These are phyloP conservation scores for Drosophila affinis DNA, from an alignment of 2,888 invertebrate genomes.

Conservation along the genomic window DNA sequence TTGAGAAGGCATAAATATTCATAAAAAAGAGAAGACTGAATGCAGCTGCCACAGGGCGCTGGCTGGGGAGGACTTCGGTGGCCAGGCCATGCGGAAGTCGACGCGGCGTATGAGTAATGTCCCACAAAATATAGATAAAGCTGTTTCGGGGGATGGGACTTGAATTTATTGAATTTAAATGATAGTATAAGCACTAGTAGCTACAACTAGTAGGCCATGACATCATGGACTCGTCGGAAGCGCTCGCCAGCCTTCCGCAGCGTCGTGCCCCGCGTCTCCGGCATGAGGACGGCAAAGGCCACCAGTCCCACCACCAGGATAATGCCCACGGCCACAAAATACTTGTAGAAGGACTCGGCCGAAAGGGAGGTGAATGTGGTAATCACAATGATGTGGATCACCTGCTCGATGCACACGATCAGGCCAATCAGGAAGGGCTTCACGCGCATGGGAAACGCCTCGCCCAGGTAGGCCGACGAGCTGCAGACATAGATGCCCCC, in stretches of 20 bases:
- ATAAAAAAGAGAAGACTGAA: constrained; percentile 44
- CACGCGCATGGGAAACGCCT: constrained; percentile 73
- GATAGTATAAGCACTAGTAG: neutral
- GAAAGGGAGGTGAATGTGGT: constrained; percentile 5
- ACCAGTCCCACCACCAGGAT: constrained; percentile 52
- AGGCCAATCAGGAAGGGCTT: constrained; percentile 68
- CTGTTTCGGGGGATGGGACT: neutral
- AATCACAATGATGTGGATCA: constrained; percentile 66
- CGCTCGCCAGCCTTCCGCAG: constrained; percentile 59
- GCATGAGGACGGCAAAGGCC: constrained; percentile 51
- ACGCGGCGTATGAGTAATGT: neutral
- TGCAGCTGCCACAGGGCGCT: constrained; percentile 43
- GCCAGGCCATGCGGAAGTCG: constrained; percentile 27
- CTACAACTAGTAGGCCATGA: constrained; percentile 49
- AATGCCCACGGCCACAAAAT: constrained; percentile 59
- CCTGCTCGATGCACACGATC: constrained; percentile 68
- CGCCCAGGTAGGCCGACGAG: constrained; percentile 72
- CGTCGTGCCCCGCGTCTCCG: constrained; percentile 61
- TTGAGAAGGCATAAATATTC: constrained; percentile 60
- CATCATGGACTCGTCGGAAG: constrained; percentile 49
- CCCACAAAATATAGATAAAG: neutral
- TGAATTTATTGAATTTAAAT: constrained; percentile 17
- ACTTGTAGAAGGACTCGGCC: constrained; percentile 29
- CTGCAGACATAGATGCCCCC: constrained; percentile 67
- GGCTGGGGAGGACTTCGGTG: neutral